Evolutionary conservation across 2,888 invertebrate genomes (phyloP), one percentile per base, ranked within the genome.

Genomic region (Vanessa cardui): DNA sequence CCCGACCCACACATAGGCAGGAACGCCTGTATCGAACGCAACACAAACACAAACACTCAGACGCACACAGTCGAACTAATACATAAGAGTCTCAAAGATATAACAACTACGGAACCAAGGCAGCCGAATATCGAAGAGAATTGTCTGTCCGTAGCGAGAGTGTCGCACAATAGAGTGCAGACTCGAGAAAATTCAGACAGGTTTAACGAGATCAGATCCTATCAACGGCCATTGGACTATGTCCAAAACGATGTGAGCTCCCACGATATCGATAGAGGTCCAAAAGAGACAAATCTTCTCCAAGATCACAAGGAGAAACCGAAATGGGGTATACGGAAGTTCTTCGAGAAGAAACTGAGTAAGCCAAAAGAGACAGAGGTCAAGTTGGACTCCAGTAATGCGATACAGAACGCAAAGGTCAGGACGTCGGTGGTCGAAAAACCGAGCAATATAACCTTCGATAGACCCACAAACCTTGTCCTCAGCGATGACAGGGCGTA

Each of bases 21-120:
- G 39, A 98, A 97, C 92, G 95, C 96, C 12, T 98, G 97, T 85
- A 98, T 98, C 83, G 98, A 97, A 12, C 94, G 96, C 0, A 92
- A 91, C 80, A 90, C 90, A 12, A 85, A 85, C 73, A 97, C 87
- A 86, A 95, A 74, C 94, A 94, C 90, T 83, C 94, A 74, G 84
- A 93, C 64, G 84, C 93, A 77, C 84, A 94, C 91, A 0, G 89
- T 90, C 0, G 80, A 90, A 72, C 87, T 95, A 8, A 93, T 95
- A 69, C 95, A 95, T 73, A 95, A 95, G 75, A 95, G 95, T 2
- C 85, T 94, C 0, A 95, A 95, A 80, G 95, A 95, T 76, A 85
- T 88, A 0, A 78, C 85, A 0, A 78, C 78, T 0, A 66, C 73
- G 2, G 86, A 83, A 56, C 73, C 76, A 0, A 77, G 79, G 65